Conservation (phyloP, 1,140 invertebrate genomes). For the Papilio polyxenes region DNA sequence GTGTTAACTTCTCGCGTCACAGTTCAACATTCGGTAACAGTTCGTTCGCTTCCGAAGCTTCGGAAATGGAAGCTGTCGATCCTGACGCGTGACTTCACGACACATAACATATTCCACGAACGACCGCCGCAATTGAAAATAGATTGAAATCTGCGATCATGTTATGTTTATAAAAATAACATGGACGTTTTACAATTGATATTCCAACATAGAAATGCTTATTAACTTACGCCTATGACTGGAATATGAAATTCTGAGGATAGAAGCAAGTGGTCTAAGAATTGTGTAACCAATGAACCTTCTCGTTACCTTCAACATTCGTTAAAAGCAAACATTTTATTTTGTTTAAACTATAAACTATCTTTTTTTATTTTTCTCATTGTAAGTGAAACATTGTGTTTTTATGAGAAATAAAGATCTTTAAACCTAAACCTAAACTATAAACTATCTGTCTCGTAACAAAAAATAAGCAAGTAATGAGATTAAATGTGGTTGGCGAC, state of each 20-base stretch:
- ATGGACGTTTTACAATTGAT: neutral
- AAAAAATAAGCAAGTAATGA: too few relatives aligned
- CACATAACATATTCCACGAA: conserved; percentile 41
- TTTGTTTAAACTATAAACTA: too few relatives aligned
- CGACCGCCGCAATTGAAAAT: neutral
- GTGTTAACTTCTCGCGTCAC: neutral
- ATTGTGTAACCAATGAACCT: too few relatives aligned
- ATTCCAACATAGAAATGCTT: neutral
- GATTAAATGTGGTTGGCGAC: too few relatives aligned
- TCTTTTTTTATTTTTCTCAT: too few relatives aligned
- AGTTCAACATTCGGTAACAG: neutral
- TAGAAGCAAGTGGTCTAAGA: too few relatives aligned
- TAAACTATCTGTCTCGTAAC: too few relatives aligned
- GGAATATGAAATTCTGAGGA: neutral
- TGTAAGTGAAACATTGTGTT: too few relatives aligned
- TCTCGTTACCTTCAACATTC: too few relatives aligned
- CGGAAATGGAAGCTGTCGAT: conserved; percentile 62
- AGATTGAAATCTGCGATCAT: neutral
- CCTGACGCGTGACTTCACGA: conserved; percentile 40
- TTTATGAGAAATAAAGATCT: too few relatives aligned
- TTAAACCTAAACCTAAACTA: too few relatives aligned
- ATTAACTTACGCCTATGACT: neutral
- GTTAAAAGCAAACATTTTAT: too few relatives aligned
- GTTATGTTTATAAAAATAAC: conserved; percentile 25
- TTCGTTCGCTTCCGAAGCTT: conserved; percentile 48